Percentiles rank a stretch among this genome's conserved stretches.
These are phyloP conservation scores for Xestia sexstrigata DNA, from an alignment of 2,888 invertebrate species.

Conservation along the genomic window DNA sequence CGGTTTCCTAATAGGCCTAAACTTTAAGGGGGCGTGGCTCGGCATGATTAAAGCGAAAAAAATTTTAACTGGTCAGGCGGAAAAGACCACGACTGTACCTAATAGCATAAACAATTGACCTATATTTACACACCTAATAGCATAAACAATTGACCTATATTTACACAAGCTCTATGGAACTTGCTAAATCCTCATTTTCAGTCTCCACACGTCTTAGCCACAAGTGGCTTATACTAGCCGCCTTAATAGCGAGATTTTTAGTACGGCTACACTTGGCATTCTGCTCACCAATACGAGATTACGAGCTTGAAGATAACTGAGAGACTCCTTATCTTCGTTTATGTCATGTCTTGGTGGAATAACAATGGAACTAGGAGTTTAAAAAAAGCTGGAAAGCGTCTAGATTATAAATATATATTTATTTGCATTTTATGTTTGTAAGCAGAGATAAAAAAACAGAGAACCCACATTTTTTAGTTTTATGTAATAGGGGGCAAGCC, in stretches of 20 bases:
- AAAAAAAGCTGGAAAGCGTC: background rate
- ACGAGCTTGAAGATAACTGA: conserved; percentile 44
- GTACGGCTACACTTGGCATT: conserved; percentile 33
- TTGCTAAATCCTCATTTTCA: conserved; percentile 6
- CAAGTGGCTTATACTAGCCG: conserved; percentile 46
- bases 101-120: no score
- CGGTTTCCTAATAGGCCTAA: no score
- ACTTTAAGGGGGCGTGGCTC: no score
- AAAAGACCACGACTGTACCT: no score
- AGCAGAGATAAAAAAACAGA: background rate
- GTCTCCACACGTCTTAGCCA: conserved; percentile 40
- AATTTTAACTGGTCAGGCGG: no score
- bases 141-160: conserved; percentile 13
- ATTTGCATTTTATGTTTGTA: background rate
- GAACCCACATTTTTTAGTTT: background rate
- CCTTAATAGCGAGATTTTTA: conserved; percentile 36
- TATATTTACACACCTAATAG: no score
- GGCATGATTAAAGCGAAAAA: no score
- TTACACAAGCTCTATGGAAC: conserved; percentile 10
- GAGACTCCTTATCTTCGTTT: conserved; percentile 32
- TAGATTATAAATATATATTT: background rate
- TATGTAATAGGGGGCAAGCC: background rate
- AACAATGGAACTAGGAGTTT: conserved; percentile 16
- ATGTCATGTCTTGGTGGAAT: conserved; percentile 26
- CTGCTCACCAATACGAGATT: conserved; percentile 45